These are phyloP conservation scores for Drosophila insularis DNA, from an alignment of 1,140 invertebrate genomes.

Conservation along the genomic window DNA sequence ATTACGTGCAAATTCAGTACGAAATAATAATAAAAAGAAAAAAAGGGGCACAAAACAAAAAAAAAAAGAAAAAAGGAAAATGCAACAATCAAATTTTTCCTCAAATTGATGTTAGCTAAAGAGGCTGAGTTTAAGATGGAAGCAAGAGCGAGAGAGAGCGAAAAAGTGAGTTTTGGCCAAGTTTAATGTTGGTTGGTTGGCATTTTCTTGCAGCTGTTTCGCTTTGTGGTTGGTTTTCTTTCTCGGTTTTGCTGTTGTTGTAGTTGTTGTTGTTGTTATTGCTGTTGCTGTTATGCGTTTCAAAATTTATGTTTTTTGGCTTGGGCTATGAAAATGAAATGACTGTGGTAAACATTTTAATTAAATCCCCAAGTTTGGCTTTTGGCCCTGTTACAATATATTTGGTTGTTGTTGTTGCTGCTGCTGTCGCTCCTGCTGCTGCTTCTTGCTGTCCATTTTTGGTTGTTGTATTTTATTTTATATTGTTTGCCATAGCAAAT, in stretches of 20 bases:
- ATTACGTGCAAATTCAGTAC: conserved; percentile 74
- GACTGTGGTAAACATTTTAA: conserved; percentile 81
- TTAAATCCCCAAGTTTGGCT: conserved; percentile 78
- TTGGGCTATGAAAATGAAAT: conserved; percentile 80
- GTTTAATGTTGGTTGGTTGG: conserved; percentile 72
- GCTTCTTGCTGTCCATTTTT: conserved; percentile 27
- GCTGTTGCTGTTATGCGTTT: conserved; percentile 48
- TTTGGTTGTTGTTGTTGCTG: conserved; percentile 31
- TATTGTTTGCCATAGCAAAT: conserved; percentile 61
- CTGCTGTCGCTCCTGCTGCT: conserved; percentile 47
- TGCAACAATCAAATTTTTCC: conserved; percentile 73
- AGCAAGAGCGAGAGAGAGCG: conserved; percentile 21
- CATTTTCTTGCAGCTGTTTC: conserved; percentile 80
- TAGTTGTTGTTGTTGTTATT: neutral
- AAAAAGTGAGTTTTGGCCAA: conserved; percentile 42
- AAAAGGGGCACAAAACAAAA: neutral
- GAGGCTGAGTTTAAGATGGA: conserved; percentile 8
- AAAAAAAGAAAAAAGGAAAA: conserved; percentile 25
- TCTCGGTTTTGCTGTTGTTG: conserved; percentile 15
- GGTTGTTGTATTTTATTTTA: conserved; percentile 28
- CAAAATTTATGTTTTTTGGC: conserved; percentile 80
- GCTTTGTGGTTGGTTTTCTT: conserved; percentile 58
- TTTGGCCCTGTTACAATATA: conserved; percentile 78
- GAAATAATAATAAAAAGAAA: conserved; percentile 49
- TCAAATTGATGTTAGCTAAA: conserved; percentile 28